A percentile compares a stretch with the other conserved stretches of the same genome.
phyloP scores from a whole-genome alignment of 1,140 invertebrate genomes.

The Tenebrio molitor region DNA sequence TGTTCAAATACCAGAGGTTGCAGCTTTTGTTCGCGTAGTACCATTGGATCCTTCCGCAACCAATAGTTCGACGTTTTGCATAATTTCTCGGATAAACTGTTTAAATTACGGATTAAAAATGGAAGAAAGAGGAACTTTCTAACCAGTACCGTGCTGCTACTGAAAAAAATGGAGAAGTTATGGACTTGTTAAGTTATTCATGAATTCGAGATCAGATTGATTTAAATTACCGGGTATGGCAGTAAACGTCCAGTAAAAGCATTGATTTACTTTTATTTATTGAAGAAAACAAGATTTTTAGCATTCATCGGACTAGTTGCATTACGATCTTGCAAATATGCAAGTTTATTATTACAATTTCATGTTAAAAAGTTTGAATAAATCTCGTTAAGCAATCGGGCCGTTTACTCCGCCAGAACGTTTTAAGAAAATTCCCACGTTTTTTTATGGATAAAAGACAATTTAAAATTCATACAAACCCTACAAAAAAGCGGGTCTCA shows the following conservation, averaged over 20 bases:
- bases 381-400: slow-evolving; percentile 17
- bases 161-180: slow-evolving; percentile 4
- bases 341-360: slow-evolving; percentile 14
- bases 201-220: slow-evolving; percentile 22
- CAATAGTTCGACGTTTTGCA: slow-evolving; percentile 55
- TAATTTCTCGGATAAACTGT: slow-evolving; percentile 42
- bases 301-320: slow-evolving; percentile 43
- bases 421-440: slow-evolving; percentile 49
- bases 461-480: slow-evolving; percentile 57
- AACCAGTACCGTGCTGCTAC: background rate
- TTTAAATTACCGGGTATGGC: slow-evolving; percentile 31
- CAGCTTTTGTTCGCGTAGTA: slow-evolving; percentile 50
- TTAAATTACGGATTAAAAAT: background rate
- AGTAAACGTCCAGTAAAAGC: slow-evolving; percentile 12
- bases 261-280: slow-evolving; percentile 41
- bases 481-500: slow-evolving; percentile 53
- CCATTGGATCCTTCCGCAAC: slow-evolving; percentile 50
- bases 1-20: slow-evolving; percentile 51
- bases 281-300: slow-evolving; percentile 47
- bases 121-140: background rate
- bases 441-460: slow-evolving; percentile 40
- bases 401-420: background rate
- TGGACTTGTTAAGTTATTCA: slow-evolving; percentile 15
- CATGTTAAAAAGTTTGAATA: slow-evolving; percentile 17
- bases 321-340: no score